A percentile compares a stretch with the other conserved stretches of the same genome.
phyloP scores from a whole-genome alignment of 2,888 invertebrate genomes.

The Mechanitis messenoides region DNA sequence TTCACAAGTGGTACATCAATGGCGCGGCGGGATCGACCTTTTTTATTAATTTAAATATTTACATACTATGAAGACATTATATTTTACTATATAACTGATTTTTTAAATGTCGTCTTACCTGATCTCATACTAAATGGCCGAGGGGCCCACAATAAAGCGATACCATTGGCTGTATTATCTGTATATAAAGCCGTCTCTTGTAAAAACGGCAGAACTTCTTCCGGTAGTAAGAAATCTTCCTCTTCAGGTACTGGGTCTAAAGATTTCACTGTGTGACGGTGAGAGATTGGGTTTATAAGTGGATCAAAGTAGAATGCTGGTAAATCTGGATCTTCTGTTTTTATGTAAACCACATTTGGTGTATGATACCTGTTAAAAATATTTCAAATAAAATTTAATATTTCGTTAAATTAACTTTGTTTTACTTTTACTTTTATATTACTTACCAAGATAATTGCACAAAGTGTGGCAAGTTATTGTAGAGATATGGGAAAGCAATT shows the following conservation, averaged over 20 bases:
- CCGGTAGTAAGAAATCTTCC: slow-evolving; percentile 94
- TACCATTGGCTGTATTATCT: slow-evolving; percentile 99
- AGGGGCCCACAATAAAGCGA: slow-evolving; percentile 97
- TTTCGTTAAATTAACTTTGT: slow-evolving; percentile 5
- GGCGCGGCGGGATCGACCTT: slow-evolving; percentile 92
- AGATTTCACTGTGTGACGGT: slow-evolving; percentile 90
- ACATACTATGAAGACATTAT: background rate
- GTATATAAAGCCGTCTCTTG: slow-evolving; percentile 97
- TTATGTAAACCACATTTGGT: slow-evolving; percentile 99
- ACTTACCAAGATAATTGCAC: slow-evolving; percentile 98
- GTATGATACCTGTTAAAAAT: slow-evolving; percentile 91
- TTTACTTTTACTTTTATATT: slow-evolving; percentile 26
- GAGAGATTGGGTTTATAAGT: slow-evolving; percentile 98
- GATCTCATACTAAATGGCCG: slow-evolving; percentile 98
- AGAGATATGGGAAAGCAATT: slow-evolving; percentile 99
- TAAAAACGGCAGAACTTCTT: slow-evolving; percentile 93
- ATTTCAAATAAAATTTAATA: slow-evolving; percentile 2
- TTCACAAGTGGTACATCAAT: slow-evolving; percentile 98
- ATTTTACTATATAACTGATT: background rate
- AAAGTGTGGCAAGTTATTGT: slow-evolving; percentile 99
- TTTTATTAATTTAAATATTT: background rate
- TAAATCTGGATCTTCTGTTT: slow-evolving; percentile 99
- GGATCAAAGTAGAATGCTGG: slow-evolving; percentile 99
- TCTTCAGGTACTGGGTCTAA: slow-evolving; percentile 94
- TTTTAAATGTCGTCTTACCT: slow-evolving; percentile 53